A percentile compares a stretch with the other conserved stretches of the same genome.
phyloP scores from a whole-genome alignment of 2,797 vertebrate species.

The Etheostoma nigrum region DNA sequence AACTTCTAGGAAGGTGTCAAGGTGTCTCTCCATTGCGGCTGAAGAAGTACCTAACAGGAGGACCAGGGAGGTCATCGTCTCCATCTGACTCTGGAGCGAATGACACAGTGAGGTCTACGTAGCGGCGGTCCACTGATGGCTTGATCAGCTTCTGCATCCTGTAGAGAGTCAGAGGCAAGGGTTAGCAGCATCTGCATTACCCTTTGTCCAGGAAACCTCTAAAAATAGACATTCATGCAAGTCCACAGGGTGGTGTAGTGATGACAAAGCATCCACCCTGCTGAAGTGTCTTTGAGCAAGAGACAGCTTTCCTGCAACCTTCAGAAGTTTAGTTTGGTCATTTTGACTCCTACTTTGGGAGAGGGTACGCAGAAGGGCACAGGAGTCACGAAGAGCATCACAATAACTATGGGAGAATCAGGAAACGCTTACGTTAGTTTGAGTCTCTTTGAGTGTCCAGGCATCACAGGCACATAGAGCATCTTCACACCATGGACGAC shows the following conservation, averaged over 20 bases:
- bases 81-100: slow-evolving; percentile 94
- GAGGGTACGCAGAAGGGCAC: not conserved
- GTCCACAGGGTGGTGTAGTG: not conserved
- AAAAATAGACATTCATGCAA: not conserved
- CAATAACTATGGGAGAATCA: not conserved
- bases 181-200: not conserved
- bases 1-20: slow-evolving; percentile 60
- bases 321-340: not conserved
- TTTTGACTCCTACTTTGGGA: not conserved
- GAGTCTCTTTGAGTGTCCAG: slow-evolving; percentile 96
- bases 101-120: slow-evolving; percentile 96
- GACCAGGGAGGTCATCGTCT: slow-evolving; percentile 96
- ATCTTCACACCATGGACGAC: slow-evolving; percentile 99
- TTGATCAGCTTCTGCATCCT: slow-evolving; percentile 99
- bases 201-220: not conserved
- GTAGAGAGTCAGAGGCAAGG: slow-evolving; percentile 9
- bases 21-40: slow-evolving; percentile 81
- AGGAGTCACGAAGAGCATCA: not conserved
- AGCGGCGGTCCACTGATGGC: slow-evolving; percentile 92
- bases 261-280: not conserved
- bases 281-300: not conserved
- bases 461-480: slow-evolving; percentile 98
- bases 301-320: no score
- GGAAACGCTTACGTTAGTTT: slow-evolving; percentile 92
- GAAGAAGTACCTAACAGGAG: slow-evolving; percentile 97